phyloP scores from a whole-genome alignment of 2,797 vertebrate species.

The Pygocentrus nattereri region DNA sequence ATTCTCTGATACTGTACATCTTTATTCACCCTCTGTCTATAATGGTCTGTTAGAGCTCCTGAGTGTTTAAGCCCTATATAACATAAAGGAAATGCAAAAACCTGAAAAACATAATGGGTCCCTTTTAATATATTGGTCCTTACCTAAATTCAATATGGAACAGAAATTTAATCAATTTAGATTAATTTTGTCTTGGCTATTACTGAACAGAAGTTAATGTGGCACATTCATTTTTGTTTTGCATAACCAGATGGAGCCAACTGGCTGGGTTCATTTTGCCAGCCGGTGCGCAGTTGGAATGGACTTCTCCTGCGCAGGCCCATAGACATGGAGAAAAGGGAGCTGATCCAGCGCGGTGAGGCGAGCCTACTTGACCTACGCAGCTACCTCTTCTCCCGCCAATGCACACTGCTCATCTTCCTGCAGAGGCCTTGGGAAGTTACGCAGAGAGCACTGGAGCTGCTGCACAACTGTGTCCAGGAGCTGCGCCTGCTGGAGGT shows the following conservation, averaged over 20 bases:
- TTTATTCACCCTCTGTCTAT: too few species aligned
- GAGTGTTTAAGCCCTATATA: too few species aligned
- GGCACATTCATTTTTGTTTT: background rate
- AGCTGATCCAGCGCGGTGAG: slow-evolving; percentile 89
- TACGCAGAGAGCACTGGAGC: slow-evolving; percentile 91
- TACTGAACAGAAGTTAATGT: too few species aligned
- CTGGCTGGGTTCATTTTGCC: slow-evolving; percentile 97
- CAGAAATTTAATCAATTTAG: too few species aligned
- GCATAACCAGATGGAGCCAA: slow-evolving; percentile 88
- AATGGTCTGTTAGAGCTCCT: too few species aligned
- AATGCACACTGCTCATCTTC: slow-evolving; percentile 96
- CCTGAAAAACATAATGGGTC: too few species aligned
- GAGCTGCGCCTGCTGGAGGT: slow-evolving; percentile 95
- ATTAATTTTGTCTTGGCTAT: too few species aligned
- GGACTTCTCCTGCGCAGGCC: slow-evolving; percentile 92
- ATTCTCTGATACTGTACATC: too few species aligned
- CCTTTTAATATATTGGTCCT: too few species aligned
- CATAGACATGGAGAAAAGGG: slow-evolving; percentile 98
- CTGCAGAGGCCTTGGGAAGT: slow-evolving; percentile 98
- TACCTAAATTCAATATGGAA: too few species aligned
- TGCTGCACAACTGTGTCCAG: slow-evolving; percentile 97
- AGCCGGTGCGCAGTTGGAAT: slow-evolving; percentile 93
- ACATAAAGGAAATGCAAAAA: too few species aligned
- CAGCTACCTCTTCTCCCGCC: slow-evolving; percentile 97
- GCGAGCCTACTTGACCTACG: slow-evolving; percentile 93